phyloP scores from a whole-genome alignment of 2,113 vertebrate species.

The Pagrus major region DNA sequence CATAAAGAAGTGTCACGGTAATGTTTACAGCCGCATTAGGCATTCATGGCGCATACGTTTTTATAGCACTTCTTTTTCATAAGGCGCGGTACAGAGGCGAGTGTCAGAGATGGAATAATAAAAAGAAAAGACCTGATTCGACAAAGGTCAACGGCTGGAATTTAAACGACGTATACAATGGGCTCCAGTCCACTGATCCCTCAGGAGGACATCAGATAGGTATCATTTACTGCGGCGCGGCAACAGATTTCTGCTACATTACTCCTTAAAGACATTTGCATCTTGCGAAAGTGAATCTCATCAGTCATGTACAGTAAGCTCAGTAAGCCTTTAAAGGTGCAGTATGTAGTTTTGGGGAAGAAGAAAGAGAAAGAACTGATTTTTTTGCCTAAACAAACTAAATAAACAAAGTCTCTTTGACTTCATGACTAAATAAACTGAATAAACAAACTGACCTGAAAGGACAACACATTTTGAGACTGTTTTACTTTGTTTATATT shows the following conservation, averaged over 20 bases:
- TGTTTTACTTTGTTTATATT: too few relatives aligned
- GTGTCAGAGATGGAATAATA: slow-evolving; percentile 37
- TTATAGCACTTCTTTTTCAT: slow-evolving; percentile 36
- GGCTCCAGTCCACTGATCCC: slow-evolving; percentile 46
- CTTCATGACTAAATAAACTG: too few relatives aligned
- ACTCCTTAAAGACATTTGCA: slow-evolving; percentile 40
- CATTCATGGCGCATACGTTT: slow-evolving; percentile 39
- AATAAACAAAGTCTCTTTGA: too few relatives aligned
- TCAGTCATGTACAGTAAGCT: slow-evolving; percentile 33
- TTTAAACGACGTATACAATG: slow-evolving; percentile 28
- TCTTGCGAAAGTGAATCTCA: slow-evolving; percentile 32
- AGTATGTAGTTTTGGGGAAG: too few relatives aligned
- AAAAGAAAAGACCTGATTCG: slow-evolving; percentile 31
- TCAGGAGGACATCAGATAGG: slow-evolving; percentile 53
- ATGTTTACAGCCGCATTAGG: slow-evolving; percentile 46
- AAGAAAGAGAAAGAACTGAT: too few relatives aligned
- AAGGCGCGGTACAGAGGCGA: slow-evolving; percentile 1
- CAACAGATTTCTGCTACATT: slow-evolving; percentile 52
- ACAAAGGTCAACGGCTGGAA: slow-evolving; percentile 62
- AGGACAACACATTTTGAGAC: too few relatives aligned
- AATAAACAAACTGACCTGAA: too few relatives aligned
- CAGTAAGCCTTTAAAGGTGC: slow-evolving; percentile 39
- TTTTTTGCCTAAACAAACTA: too few relatives aligned
- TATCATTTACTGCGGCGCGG: slow-evolving; percentile 48
- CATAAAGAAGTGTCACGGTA: slow-evolving; percentile 17